Conservation (phyloP, 2,888 invertebrate species). For the Campoplex capitator region DNA sequence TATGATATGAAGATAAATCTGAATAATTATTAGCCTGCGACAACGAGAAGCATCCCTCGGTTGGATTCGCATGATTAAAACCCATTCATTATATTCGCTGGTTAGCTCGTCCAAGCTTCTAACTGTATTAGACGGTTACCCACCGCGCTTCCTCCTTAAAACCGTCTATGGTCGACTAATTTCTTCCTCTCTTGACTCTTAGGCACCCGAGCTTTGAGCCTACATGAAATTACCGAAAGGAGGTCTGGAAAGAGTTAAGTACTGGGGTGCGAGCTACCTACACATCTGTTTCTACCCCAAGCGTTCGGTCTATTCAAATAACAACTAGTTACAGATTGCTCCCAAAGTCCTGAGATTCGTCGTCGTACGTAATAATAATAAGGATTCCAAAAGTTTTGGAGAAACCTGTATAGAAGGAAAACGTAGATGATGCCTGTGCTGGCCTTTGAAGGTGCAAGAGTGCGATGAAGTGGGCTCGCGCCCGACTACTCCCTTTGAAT, state of each 20-base stretch:
- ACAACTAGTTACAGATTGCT: slow-evolving; percentile 21
- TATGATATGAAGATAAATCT: neutral
- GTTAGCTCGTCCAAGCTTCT: slow-evolving; percentile 17
- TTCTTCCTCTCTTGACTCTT: slow-evolving; percentile 45
- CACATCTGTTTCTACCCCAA: neutral
- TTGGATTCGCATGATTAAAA: slow-evolving; percentile 18
- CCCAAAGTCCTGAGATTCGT: neutral
- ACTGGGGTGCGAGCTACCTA: slow-evolving; percentile 6
- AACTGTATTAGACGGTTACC: slow-evolving; percentile 33
- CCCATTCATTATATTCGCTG: slow-evolving; percentile 27
- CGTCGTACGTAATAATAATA: neutral
- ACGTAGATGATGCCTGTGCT: slow-evolving; percentile 6
- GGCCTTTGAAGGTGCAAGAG: slow-evolving; percentile 60
- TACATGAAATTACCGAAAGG: slow-evolving; percentile 59
- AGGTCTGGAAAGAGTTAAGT: slow-evolving; percentile 52
- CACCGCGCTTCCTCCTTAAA: slow-evolving; percentile 31
- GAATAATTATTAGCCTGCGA: slow-evolving; percentile 3
- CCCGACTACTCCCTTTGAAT: slow-evolving; percentile 66
- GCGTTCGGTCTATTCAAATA: slow-evolving; percentile 25
- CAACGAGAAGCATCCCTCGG: too few relatives aligned
- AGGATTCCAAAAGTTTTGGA: neutral
- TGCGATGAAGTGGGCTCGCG: slow-evolving; percentile 61
- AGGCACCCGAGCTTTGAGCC: slow-evolving; percentile 5
- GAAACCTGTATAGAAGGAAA: neutral
- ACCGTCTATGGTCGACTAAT: slow-evolving; percentile 25